Evolutionary conservation across 2,113 vertebrate species (phyloP).

Genomic region (Oncorhynchus tshawytscha): DNA sequence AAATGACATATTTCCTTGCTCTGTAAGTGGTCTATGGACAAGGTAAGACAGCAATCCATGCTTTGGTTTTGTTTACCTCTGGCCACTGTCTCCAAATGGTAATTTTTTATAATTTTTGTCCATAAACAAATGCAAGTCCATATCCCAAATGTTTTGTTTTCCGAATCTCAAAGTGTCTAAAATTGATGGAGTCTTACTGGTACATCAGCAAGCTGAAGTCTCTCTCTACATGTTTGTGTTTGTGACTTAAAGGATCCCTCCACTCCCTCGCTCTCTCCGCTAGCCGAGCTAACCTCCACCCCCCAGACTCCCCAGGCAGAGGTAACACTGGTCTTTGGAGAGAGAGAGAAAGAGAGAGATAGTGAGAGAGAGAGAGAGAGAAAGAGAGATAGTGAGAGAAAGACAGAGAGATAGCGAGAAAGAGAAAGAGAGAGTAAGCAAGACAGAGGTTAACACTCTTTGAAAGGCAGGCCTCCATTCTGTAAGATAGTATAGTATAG

Average conservation of each 20-base stretch:
- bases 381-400: background rate
- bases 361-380: background rate
- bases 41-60: too few relatives aligned
- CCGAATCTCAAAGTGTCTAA: too few relatives aligned
- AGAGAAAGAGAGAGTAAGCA: background rate
- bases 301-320: constrained; percentile 5
- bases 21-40: too few relatives aligned
- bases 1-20: too few relatives aligned
- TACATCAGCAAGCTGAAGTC: constrained; percentile 64
- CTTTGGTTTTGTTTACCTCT: too few relatives aligned
- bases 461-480: too few relatives aligned
- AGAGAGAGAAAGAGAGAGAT: background rate
- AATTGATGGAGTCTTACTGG: constrained; percentile 69
- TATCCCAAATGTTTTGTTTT: too few relatives aligned
- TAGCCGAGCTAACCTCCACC: constrained; percentile 45
- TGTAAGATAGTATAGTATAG: too few relatives aligned
- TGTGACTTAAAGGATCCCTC: constrained; percentile 29
- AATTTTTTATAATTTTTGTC: too few relatives aligned
- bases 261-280: constrained; percentile 33
- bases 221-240: constrained; percentile 55
- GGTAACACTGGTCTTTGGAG: constrained; percentile 43
- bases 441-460: too few relatives aligned
- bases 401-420: background rate
- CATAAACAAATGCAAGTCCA: too few relatives aligned
- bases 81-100: too few relatives aligned